Evolutionary conservation across 2,113 vertebrate genomes (phyloP).

Genomic region (Eulacestoma nigropectus): DNA sequence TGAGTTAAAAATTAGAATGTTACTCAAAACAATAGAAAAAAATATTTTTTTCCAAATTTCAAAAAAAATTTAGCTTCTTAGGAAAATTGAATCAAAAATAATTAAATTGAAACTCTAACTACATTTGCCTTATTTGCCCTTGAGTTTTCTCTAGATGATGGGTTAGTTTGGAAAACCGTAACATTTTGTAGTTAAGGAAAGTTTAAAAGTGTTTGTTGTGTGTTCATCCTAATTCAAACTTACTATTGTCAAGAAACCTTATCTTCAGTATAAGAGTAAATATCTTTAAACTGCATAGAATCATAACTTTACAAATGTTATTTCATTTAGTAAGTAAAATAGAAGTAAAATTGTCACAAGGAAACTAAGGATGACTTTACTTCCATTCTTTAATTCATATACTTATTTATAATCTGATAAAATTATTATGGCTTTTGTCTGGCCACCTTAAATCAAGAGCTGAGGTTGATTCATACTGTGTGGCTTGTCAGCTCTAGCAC

Average conservation of each 20-base stretch:
- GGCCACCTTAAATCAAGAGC: neutral
- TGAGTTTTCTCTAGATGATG: neutral
- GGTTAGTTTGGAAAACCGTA: neutral
- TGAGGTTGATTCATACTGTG: neutral
- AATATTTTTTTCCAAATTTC: neutral
- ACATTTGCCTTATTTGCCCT: neutral
- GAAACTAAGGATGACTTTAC: neutral
- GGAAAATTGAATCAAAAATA: neutral
- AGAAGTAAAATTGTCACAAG: neutral
- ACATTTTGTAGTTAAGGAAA: neutral
- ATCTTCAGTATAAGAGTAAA: neutral
- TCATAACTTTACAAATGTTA: neutral
- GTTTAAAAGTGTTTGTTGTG: neutral
- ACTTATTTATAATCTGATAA: neutral
- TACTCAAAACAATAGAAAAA: neutral
- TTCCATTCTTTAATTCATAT: neutral
- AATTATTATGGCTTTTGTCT: neutral
- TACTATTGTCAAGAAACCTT: neutral
- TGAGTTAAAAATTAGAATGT: neutral
- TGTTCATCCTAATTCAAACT: neutral
- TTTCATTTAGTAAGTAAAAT: neutral
- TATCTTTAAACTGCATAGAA: neutral
- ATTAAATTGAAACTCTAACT: neutral
- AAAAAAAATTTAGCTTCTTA: neutral
- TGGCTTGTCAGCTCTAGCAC: neutral